Evolutionary conservation across 2,113 vertebrate species (phyloP), one percentile per base, ranked within the genome.

Genomic region (Solea solea): DNA sequence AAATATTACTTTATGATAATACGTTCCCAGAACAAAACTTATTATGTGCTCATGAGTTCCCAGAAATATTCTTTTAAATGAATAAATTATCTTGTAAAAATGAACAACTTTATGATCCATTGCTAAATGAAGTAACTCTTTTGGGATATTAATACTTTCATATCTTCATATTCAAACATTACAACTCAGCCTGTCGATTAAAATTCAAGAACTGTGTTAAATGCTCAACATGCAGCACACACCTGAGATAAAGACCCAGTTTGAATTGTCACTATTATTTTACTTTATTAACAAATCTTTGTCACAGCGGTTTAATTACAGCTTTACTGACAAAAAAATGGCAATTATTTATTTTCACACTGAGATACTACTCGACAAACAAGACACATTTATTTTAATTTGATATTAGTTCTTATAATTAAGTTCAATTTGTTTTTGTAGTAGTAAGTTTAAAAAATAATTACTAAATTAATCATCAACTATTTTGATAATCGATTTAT

Each of bases 31-130:
- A 34, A 57, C 34, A n/a, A 16, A 62, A 71, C 41, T 39, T 34
- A 54, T 64, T 76, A 64, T 51, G 14, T 10, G 5, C 53, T 48
- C 34, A 15, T 57, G 16, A 69, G 25, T 60, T 60, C 13, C 9
- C 49, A 68, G 13, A 72, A 57, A 54, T 62, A 60, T 75, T 72
- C 40, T 53, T 72, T 50, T 46, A 57, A 69, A 69, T 3, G 8
- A 68, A 57, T 27, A 8, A 45, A 44, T 11, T 16, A 42, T 3
- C 41, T 13, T 58, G 2, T 5, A 72, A 65, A 27, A 13, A 21
- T 21, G 1, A 21, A 14, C 15, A 54, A 5, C 12, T 76, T 61
- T 39, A 51, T 27, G 54, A 65, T 41, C 42, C 51, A 8, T 16
- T 9, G 16, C 45, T 51, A 15, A 56, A 57, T 25, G 5, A 44